Evolutionary conservation across 2,888 invertebrate genomes (phyloP), one percentile per base, ranked within the genome.

Genomic region (Leptinotarsa haldemani): DNA sequence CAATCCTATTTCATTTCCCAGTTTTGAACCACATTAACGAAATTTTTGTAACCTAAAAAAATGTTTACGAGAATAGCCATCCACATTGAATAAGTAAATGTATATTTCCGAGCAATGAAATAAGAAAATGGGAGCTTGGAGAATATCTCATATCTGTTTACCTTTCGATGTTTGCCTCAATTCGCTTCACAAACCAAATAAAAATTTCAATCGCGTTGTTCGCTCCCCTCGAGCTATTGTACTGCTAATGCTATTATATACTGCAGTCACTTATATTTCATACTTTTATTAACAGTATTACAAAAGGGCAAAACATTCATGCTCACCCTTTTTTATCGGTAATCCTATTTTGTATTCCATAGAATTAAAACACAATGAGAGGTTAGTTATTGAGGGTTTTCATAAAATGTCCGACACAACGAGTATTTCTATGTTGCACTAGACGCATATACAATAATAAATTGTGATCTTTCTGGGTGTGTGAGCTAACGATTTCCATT

Each of bases 201-300:
- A 56, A 56, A 22, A 56, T 12, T 4, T 22, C 22, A 20, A 22
- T 12, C 18, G 13, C 22, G 22, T 22, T 20, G 22, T 22, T 22
- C 56, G 4, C 15, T 20, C 56, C 56, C 53, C 56, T 56, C 56
- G 13, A 56, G 56, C 15, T 56, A 22, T 56, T 22, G 56, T 56
- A 22, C 15, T 12, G 13, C 20, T 56, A 56, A 56, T 56, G 25
- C 56, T 56, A 56, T 56, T 56, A 56, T 56, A 56, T 56, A 56
- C 56, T 56, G 15, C 56, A 56, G 22, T 56, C 56, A 56, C 56
- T 56, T 56, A 56, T 56, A 56, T 56, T 56, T 56, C 56, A 56
- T 22, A 56, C 56, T 22, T 56, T 56, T 56, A 56, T 56, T 56
- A 56, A 56, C 56, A 22, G 56, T 56, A 56, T 56, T 56, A 56